Conservation (phyloP, 2,113 vertebrate species). For the Poecilia latipinna region DNA sequence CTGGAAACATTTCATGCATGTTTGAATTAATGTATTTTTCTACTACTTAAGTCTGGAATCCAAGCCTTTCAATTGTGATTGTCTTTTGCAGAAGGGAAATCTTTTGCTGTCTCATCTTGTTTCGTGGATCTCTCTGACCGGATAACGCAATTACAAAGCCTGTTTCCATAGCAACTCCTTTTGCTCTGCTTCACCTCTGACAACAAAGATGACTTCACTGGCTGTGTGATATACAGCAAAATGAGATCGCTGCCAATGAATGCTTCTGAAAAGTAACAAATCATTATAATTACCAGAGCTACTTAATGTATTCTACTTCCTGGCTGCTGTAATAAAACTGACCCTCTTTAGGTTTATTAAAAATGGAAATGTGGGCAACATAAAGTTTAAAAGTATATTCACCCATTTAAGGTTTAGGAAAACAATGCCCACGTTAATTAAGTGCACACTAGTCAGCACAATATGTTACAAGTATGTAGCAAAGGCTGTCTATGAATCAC, state of each 20-base stretch:
- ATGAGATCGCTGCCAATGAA: constrained; percentile 52
- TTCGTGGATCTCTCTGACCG: constrained; percentile 38
- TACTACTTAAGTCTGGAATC: background rate
- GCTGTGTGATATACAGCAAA: constrained; percentile 9
- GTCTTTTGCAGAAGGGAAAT: background rate
- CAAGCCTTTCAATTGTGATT: background rate
- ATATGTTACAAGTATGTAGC: background rate
- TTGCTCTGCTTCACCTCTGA: constrained; percentile 47
- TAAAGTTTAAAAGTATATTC: background rate
- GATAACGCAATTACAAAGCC: constrained; percentile 64
- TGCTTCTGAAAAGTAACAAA: constrained; percentile 7
- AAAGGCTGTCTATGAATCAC: constrained; percentile 13
- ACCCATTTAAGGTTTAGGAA: background rate
- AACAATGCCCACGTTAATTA: background rate
- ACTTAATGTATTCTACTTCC: background rate
- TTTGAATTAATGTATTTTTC: background rate
- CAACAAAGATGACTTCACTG: constrained; percentile 45
- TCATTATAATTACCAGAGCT: background rate
- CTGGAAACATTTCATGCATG: background rate
- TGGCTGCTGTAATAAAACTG: background rate
- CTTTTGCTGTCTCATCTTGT: constrained; percentile 14
- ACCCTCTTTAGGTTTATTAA: background rate
- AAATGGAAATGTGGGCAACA: background rate
- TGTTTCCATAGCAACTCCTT: constrained; percentile 70
- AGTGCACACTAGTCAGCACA: background rate